Evolutionary conservation across 2,888 invertebrate species (phyloP).

Genomic region (Periphyllus acericola): DNA sequence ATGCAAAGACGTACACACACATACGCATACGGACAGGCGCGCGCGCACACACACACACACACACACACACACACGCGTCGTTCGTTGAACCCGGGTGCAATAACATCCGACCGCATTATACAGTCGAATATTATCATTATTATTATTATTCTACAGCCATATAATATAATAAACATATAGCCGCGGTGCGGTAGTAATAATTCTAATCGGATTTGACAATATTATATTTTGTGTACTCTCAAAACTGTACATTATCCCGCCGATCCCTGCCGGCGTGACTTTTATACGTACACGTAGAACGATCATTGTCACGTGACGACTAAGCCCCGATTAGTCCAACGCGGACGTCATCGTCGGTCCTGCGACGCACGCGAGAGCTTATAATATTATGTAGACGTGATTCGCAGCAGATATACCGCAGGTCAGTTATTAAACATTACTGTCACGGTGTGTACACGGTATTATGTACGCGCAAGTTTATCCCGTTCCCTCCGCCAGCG

Average conservation of each 20-base stretch:
- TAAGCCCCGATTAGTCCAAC: neutral
- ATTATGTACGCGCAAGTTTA: neutral
- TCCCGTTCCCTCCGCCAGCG: neutral
- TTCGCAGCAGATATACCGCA: no score
- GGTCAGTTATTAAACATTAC: no score
- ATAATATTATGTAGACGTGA: no score
- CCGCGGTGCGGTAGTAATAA: neutral
- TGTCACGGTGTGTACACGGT: neutral
- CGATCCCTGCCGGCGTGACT: neutral
- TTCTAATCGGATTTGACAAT: conserved; percentile 30
- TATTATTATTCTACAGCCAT: neutral
- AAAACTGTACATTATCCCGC: neutral
- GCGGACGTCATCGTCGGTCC: neutral
- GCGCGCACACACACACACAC: neutral
- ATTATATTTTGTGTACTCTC: neutral
- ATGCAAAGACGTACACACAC: neutral
- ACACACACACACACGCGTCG: neutral
- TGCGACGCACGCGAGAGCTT: neutral
- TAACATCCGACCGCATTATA: conserved; percentile 36
- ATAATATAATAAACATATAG: no score
- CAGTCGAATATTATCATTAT: conserved; percentile 24
- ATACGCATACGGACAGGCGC: neutral
- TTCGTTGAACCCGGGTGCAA: conserved; percentile 59
- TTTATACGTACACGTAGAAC: neutral
- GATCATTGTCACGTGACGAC: neutral